Conservation (phyloP, 64 coral and sea anemone species). For the Stichodactyla mertensii region DNA sequence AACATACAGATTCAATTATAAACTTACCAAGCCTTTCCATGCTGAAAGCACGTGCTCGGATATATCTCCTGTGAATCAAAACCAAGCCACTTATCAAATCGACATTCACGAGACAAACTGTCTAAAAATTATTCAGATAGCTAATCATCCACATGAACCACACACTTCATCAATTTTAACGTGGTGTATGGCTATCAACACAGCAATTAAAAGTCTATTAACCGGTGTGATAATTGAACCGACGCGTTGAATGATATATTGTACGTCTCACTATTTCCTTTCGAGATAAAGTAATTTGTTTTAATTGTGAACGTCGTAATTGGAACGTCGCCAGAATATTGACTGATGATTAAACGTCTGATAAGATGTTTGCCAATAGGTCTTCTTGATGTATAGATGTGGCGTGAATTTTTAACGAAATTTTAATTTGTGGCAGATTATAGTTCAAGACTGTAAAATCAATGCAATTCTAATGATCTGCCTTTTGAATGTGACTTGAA, state of each 20-base stretch:
- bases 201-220: not conserved
- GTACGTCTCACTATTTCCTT: not conserved
- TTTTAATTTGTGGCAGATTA: too few relatives aligned
- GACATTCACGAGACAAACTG: not conserved
- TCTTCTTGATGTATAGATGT: not conserved
- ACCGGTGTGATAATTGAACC: not conserved
- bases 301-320: not conserved
- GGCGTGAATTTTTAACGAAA: not conserved
- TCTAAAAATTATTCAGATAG: not conserved
- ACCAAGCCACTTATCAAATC: not conserved
- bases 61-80: not conserved
- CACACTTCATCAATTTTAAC: not conserved
- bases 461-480: too few relatives aligned
- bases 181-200: not conserved
- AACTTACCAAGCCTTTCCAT: slow-evolving; percentile 18
- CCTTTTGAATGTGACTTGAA: too few relatives aligned
- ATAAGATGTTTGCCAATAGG: not conserved
- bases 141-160: not conserved
- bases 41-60: not conserved
- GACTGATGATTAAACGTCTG: not conserved
- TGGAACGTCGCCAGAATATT: not conserved
- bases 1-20: not conserved
- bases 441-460: too few relatives aligned
- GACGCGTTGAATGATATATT: not conserved
- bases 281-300: not conserved